Conservation (phyloP, 2,797 vertebrate genomes). For the Gobio occitaniae region DNA sequence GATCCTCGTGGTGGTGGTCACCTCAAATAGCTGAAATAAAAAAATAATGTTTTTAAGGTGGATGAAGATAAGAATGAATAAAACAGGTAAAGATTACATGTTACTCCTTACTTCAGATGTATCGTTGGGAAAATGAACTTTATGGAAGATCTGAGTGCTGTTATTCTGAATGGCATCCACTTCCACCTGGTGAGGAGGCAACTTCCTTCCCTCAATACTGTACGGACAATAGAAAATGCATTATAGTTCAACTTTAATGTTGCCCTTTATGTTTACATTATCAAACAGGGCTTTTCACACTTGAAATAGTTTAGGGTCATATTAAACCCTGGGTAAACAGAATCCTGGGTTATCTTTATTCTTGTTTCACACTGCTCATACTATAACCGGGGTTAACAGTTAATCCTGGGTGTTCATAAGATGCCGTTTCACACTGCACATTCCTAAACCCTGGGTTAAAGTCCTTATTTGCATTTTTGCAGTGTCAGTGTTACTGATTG, state of each 20-base stretch:
- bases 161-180: slow-evolving; percentile 91
- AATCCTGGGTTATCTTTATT: too few species aligned
- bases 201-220: slow-evolving; percentile 86
- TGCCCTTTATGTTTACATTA: neutral
- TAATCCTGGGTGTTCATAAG: too few species aligned
- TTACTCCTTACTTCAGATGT: slow-evolving; percentile 77
- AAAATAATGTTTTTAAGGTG: neutral
- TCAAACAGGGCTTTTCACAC: neutral
- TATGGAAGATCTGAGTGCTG: slow-evolving; percentile 87
- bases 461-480: too few species aligned
- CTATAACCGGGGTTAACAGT: too few species aligned
- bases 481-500: too few species aligned
- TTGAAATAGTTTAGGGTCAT: too few species aligned
- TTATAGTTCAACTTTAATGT: neutral
- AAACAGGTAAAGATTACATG: neutral
- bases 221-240: neutral
- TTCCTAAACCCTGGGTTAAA: too few species aligned
- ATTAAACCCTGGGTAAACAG: too few species aligned
- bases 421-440: too few species aligned
- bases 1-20: slow-evolving; percentile 84
- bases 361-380: too few species aligned
- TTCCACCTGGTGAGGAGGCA: slow-evolving; percentile 89
- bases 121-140: slow-evolving; percentile 88
- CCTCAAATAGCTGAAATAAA: slow-evolving; percentile 81
- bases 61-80: neutral